A percentile compares a stretch with the other conserved stretches of the same genome.
phyloP scores from a whole-genome alignment of 2,888 invertebrate genomes.

The Stramonita haemastoma region DNA sequence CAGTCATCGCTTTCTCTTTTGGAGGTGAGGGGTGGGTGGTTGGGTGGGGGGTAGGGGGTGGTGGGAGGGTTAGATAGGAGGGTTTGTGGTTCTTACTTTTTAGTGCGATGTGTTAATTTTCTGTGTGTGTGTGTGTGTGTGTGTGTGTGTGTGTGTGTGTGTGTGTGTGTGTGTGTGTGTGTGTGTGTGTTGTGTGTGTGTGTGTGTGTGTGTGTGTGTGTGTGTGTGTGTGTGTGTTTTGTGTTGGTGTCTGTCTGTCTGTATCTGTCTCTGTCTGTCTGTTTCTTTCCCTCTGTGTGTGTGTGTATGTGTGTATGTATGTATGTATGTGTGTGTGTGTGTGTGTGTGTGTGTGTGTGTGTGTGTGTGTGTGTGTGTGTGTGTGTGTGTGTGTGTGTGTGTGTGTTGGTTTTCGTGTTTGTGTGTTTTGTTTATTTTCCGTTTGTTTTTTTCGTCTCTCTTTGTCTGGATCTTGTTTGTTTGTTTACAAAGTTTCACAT shows the following conservation, averaged over 20 bases:
- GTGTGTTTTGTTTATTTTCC: too few relatives aligned
- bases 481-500: too few relatives aligned
- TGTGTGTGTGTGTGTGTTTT: background rate
- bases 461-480: too few relatives aligned
- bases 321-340: background rate
- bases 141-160: background rate
- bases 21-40: slow-evolving; percentile 15
- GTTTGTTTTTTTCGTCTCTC: too few relatives aligned
- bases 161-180: background rate
- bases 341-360: background rate
- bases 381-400: background rate
- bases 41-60: too few relatives aligned
- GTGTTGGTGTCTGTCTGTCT: background rate
- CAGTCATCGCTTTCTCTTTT: slow-evolving; percentile 24
- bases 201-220: background rate
- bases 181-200: background rate
- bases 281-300: background rate
- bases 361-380: background rate
- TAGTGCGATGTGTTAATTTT: too few relatives aligned
- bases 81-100: too few relatives aligned
- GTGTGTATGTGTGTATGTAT: background rate
- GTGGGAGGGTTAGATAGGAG: too few relatives aligned
- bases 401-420: background rate
- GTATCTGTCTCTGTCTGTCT: background rate
- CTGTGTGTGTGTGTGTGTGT: background rate